phyloP scores from a whole-genome alignment of 2,797 vertebrate species.

The Peromyscus attwateri region DNA sequence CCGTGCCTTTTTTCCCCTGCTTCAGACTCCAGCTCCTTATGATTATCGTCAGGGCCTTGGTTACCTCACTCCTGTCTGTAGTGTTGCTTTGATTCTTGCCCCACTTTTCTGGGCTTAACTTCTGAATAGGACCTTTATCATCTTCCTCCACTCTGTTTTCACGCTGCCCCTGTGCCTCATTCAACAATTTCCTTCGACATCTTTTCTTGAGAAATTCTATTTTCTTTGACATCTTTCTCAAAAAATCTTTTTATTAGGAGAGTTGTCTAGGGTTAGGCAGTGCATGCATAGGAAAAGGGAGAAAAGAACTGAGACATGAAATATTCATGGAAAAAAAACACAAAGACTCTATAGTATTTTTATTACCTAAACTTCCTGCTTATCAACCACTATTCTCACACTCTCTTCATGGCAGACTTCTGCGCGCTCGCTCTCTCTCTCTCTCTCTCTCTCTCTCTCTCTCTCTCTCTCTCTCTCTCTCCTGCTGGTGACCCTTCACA shows the following conservation, averaged over 20 bases:
- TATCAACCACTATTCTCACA: slow-evolving; percentile 6
- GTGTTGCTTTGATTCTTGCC: slow-evolving; percentile 80
- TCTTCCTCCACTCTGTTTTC: slow-evolving; percentile 70
- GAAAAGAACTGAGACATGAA: slow-evolving; percentile 13
- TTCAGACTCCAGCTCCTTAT: slow-evolving; percentile 77
- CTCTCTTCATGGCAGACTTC: slow-evolving; percentile 46
- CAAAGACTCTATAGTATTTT: slow-evolving; percentile 48
- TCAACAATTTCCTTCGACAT: slow-evolving; percentile 77
- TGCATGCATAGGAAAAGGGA: not conserved
- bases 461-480: not conserved
- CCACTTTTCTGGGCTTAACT: slow-evolving; percentile 78
- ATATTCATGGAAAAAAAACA: slow-evolving; percentile 24
- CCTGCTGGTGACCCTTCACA: slow-evolving; percentile 3
- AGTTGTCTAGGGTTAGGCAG: slow-evolving; percentile 55
- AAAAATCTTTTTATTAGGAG: slow-evolving; percentile 71
- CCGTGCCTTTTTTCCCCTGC: slow-evolving; percentile 68
- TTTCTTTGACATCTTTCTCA: slow-evolving; percentile 78
- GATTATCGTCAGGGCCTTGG: slow-evolving; percentile 76
- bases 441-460: no score
- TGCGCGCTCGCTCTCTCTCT: no score
- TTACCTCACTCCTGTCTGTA: slow-evolving; percentile 78
- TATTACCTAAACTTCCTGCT: slow-evolving; percentile 2
- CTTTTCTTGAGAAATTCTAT: slow-evolving; percentile 73
- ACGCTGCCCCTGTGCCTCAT: slow-evolving; percentile 67
- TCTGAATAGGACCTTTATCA: slow-evolving; percentile 80